Base-by-base conservation (phyloP, 2,888 invertebrate species). In the Philereme transversata region DNA sequence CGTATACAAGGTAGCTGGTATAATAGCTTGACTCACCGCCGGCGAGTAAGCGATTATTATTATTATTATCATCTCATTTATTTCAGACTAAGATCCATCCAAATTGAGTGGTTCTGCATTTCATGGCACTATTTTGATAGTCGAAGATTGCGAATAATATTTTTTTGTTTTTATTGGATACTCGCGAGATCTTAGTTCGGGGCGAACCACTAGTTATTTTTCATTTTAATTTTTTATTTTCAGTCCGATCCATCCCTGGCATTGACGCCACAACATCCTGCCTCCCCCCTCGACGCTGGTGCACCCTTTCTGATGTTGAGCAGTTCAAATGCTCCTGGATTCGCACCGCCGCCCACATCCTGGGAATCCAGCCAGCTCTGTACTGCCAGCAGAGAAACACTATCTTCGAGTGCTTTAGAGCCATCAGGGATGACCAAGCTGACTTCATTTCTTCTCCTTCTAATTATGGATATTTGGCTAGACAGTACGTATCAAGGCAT, bases 371-470 rank as follows among this genome's bases (percentile, higher is more conserved):
- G 70, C 95, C 95, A 0, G 69, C 84, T 0, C 83, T 96, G 48
- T 75, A 91, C 6, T 95, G 95, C 76, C 43, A 90, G 4, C 86
- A 87, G 67, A 81, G 90, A 2, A 57, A 67, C 0, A 86, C 82
- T 35, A 83, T 88, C 4, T 86, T 94, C 62, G 87, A 93, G 0
- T 95, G 95, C 69, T 77, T 95, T 5, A 77, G 79, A 0, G 91
- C 92, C 58, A 93, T 95, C 7, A 82, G 80, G 33, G 85, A 89
- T 4, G 78, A 84, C 3, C 75, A 83, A 4, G 92, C 94, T 0
- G 95, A 95, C 70, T 90, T 95, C 65, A 91, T 94, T 8, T 92
- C 93, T 0, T 88, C 94, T 4, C 94, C 94, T 11, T 93, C 95
- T 0, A 94, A 95, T 74, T 94, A 94, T 62, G 95, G 95, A 60